Evolutionary conservation across 1,140 invertebrate genomes (phyloP), one percentile per base, ranked within the genome.

Genomic region (Leptoteleia sp.): DNA sequence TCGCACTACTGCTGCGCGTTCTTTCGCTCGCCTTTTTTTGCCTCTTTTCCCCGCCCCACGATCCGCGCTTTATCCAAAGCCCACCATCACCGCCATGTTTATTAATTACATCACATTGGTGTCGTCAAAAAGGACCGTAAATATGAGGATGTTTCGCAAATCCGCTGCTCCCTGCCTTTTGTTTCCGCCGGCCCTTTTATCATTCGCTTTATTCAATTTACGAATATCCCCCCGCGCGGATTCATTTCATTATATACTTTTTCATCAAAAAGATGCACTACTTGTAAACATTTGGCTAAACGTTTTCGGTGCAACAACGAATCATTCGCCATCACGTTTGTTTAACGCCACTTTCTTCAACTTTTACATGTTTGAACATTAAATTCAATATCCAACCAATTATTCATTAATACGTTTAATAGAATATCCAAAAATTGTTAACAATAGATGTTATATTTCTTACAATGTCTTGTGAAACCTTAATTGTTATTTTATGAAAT

Each of bases 31-130:
- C 33, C 15, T n/a, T 45, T 67, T 54, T 55, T 48, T 57, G 22
- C 19, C 29, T 1, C 1, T 57, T 27, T 7, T n/a, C 55, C 65
- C 9, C 38, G 16, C 42, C 37, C 52, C 38, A 57, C 59, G 5
- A 45, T 33, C 8, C 19, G 16, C 35, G 29, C 11, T 45, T 70
- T n/a, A n/a, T 59, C 40, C 31, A 47, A 57, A 57, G 19, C n/a
- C 42, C 25, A 11, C 33, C 12, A 16, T 33, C 17, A 40, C 11
- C 52, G 27, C 45, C 35, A 25, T 50, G 54, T 70, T 70, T 70
- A 48, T 59, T 42, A 59, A 70, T 70, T 59, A 59, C 54, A 50
- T 35, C 42, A 11, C 35, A 42, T 71, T 38, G 45, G 27, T 59
- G 12, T 42, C 45, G 22, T 68, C 52, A 57, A 55, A 65, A 40